A percentile compares a stretch with the other conserved stretches of the same genome.
Conservation (phyloP, 1,140 invertebrate species). For the Orius laevigatus region DNA sequence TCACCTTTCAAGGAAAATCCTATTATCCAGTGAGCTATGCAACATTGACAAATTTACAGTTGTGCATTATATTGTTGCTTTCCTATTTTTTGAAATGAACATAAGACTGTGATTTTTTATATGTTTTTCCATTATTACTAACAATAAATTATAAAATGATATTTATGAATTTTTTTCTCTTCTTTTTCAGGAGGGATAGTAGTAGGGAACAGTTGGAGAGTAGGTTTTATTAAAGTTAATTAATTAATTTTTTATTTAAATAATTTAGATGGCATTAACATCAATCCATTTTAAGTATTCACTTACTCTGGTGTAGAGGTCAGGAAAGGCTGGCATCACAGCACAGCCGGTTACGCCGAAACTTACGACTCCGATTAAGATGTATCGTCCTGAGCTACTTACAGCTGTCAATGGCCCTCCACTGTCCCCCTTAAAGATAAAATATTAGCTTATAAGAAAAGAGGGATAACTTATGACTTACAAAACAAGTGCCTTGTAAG, state of each 20-base stretch:
- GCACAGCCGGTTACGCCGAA: conserved; percentile 30
- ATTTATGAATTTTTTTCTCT: conserved; percentile 3
- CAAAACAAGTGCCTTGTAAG: conserved; percentile 28
- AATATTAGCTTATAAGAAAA: conserved; percentile 1
- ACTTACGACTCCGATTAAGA: conserved; percentile 27
- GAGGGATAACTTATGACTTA: conserved; percentile 22
- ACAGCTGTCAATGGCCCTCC: conserved; percentile 26
- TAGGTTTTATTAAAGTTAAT: too few species aligned
- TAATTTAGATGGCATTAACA: conserved; percentile 21
- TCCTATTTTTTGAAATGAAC: too few species aligned
- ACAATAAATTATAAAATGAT: neutral
- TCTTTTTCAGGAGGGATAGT: too few species aligned
- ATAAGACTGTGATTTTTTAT: too few species aligned
- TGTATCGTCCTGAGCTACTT: conserved; percentile 19
- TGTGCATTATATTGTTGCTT: too few species aligned
- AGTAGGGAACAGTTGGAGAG: too few species aligned
- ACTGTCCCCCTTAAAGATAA: conserved; percentile 24
- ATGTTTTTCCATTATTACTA: too few species aligned
- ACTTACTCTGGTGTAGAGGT: conserved; percentile 27
- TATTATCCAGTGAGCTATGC: too few species aligned
- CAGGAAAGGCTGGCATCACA: conserved; percentile 26
- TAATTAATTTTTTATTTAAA: conserved; percentile 5
- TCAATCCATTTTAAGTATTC: conserved; percentile 27
- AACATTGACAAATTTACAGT: too few species aligned
- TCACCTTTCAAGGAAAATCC: too few species aligned